Percentiles rank a stretch among this genome's conserved stretches.
These are phyloP conservation scores for Listronotus oregonensis DNA, from an alignment of 1,140 invertebrate genomes.

Conservation along the genomic window DNA sequence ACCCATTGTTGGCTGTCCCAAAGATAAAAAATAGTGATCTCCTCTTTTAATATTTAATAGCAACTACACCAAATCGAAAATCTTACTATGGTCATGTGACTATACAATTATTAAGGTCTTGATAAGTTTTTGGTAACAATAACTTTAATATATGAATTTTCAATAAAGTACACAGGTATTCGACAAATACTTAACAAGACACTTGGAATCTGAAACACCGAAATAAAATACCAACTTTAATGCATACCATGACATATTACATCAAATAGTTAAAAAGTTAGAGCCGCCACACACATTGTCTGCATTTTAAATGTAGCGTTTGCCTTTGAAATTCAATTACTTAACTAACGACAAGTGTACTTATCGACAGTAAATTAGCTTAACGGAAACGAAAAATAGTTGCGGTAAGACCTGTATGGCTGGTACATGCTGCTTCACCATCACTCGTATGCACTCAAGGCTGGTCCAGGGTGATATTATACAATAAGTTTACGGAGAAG, in stretches of 20 bases:
- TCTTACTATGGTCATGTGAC: no score
- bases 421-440: conserved; percentile 53
- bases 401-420: conserved; percentile 55
- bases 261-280: conserved; percentile 33
- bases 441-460: conserved; percentile 56
- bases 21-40: no score
- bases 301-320: conserved; percentile 53
- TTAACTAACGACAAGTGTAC: conserved; percentile 34
- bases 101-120: no score
- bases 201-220: no score
- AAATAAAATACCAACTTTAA: conserved; percentile 2
- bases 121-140: no score
- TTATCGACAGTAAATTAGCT: conserved; percentile 5
- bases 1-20: no score
- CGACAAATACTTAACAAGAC: no score
- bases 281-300: conserved; percentile 58
- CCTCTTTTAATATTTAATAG: no score
- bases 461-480: conserved; percentile 37
- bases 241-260: conserved; percentile 11
- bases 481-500: conserved; percentile 4
- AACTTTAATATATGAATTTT: no score
- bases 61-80: no score
- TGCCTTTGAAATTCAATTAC: conserved; percentile 20
- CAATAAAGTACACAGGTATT: no score
- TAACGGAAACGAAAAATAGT: conserved; percentile 30